Base-by-base conservation (phyloP, 2,888 invertebrate species). In the Branchipolynoe longqiensis region DNA sequence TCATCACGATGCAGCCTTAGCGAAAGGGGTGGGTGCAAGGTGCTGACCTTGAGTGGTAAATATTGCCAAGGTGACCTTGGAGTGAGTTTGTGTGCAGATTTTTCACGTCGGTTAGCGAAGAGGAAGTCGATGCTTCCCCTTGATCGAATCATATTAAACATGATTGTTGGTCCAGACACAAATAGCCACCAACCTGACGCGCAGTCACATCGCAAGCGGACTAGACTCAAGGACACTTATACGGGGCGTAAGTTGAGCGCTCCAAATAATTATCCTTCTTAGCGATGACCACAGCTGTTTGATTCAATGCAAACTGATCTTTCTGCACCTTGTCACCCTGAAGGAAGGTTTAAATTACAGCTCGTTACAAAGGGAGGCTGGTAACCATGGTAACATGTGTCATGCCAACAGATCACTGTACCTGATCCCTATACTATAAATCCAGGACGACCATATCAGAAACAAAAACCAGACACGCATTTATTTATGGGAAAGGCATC, bases 391-490 rank as follows among this genome's bases (percentile, higher is more conserved):
- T 78, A 78, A 78, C 78, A 54, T 6, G 3, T 40, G 78, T 48
- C 78, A 78, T 78, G 78, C 78, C 78, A 78, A 78, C 78, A 78
- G 78, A 78, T 25, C 78, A 48, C 78, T 78, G 78, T 78, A 78
- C 78, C 78, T 78, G 78, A 78, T 78, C 78, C 78, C 78, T 78
- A 78, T 78, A 78, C 78, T 78, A 78, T 78, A 78, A 25, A 48
- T 78, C 78, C 78, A 48, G n/a, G 78, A 48, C 78, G 78, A 78
- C 78, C 78, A 78, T n/a, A 78, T 78, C 78, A 78, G 48, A 78
- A 48, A 78, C 78, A 78, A 78, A n/a, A 78, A 78, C 28, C 14
- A 48, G 54, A 22, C 41, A 78, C 78, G 48, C 54, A 28, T 78
- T 28, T 48, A 48, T 41, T 33, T n/a, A n/a, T n/a, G n/a, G n/a